Evolutionary conservation across 2,113 vertebrate genomes (phyloP).

Genomic region (Neogobius melanostomus): DNA sequence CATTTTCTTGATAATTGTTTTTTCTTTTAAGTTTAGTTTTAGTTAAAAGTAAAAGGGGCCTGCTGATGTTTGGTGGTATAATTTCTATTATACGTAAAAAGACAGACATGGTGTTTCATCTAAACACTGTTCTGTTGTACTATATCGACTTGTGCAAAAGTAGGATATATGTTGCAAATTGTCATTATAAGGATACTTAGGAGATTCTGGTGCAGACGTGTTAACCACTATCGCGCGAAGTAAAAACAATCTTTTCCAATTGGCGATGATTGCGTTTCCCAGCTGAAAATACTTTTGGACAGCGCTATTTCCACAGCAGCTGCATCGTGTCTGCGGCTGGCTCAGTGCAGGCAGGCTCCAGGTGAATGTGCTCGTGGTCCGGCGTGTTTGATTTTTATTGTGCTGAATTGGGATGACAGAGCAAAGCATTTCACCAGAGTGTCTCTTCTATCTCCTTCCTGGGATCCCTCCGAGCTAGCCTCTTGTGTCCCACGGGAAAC

Average conservation of each 20-base stretch:
- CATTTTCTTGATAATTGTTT: no score
- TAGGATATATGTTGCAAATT: neutral
- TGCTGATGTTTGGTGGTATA: no score
- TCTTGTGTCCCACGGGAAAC: conserved; percentile 66
- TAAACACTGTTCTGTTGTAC: no score
- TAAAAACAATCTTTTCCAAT: conserved; percentile 33
- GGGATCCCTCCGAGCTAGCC: conserved; percentile 70
- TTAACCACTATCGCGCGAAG: neutral
- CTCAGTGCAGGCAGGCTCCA: conserved; percentile 43
- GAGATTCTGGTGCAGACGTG: neutral
- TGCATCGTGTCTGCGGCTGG: conserved; percentile 36
- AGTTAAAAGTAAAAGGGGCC: no score
- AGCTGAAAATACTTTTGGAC: conserved; percentile 32
- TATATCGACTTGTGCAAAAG: neutral
- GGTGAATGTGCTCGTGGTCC: conserved; percentile 57
- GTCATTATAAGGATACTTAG: neutral
- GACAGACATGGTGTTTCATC: no score
- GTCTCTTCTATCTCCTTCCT: conserved; percentile 70
- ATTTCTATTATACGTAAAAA: no score
- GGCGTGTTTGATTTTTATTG: conserved; percentile 64
- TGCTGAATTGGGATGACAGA: conserved; percentile 71
- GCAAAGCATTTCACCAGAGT: conserved; percentile 71
- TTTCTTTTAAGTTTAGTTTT: no score
- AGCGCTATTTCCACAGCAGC: conserved; percentile 34
- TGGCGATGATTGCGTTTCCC: conserved; percentile 26